A percentile compares a stretch with the other conserved stretches of the same genome.
Conservation (phyloP, 64 coral and sea anemone species). For the Dendronephthya gigantea region DNA sequence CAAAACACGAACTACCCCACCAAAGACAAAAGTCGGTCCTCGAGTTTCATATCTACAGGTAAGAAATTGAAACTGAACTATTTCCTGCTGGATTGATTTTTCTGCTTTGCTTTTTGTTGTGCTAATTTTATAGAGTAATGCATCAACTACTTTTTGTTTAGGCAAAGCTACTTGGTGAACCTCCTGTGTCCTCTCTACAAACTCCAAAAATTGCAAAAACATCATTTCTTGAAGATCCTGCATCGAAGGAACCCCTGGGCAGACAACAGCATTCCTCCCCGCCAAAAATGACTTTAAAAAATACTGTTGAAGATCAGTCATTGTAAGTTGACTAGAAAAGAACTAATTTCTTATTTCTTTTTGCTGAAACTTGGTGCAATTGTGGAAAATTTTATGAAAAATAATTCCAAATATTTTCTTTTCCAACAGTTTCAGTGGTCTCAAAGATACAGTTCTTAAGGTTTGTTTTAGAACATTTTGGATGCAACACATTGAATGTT, state of each 20-base stretch:
- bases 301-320: not conserved
- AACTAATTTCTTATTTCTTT: not conserved
- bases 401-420: not conserved
- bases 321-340: not conserved
- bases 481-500: not conserved
- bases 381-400: not conserved
- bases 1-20: not conserved
- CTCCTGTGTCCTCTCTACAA: not conserved
- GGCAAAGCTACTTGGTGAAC: not conserved
- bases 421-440: not conserved
- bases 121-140: not conserved
- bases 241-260: not conserved
- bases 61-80: not conserved
- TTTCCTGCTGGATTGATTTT: too few relatives aligned
- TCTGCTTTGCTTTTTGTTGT: not conserved
- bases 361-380: not conserved
- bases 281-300: not conserved
- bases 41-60: slow-evolving; percentile 9
- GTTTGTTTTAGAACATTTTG: not conserved
- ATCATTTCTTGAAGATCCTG: not conserved
- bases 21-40: not conserved
- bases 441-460: slow-evolving; percentile 3
- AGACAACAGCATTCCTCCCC: not conserved
- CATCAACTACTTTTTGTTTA: not conserved
- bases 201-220: not conserved